Conservation (phyloP, 2,888 invertebrate species). For the Sussaba pulchella region DNA sequence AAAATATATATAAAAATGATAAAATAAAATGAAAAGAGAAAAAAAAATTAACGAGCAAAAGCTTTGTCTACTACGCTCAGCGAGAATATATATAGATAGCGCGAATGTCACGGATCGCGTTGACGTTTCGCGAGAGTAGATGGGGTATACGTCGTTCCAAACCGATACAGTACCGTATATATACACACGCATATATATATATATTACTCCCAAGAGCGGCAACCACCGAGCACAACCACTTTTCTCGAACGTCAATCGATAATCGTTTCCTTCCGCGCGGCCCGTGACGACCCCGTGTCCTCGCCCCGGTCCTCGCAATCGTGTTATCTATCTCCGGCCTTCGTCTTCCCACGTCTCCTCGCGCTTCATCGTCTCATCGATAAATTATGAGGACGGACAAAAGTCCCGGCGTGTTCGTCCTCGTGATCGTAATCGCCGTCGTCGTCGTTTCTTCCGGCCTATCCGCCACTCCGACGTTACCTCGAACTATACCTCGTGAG, state of each 20-base stretch:
- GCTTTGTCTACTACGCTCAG: not conserved
- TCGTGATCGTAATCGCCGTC: constrained; percentile 49
- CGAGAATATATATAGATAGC: not conserved
- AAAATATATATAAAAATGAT: too few relatives aligned
- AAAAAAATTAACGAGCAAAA: constrained; percentile 12
- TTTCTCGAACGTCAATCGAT: constrained; percentile 66
- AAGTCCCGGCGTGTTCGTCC: constrained; percentile 35
- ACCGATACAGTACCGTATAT: not conserved
- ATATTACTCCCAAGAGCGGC: not conserved
- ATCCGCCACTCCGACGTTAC: too few relatives aligned
- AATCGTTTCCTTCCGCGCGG: constrained; percentile 61
- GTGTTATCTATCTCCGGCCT: constrained; percentile 8
- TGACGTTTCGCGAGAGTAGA: not conserved
- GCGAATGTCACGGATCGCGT: not conserved
- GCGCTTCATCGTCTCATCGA: constrained; percentile 48
- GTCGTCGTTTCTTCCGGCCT: constrained; percentile 27
- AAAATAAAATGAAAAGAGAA: not conserved
- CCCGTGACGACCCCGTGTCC: constrained; percentile 36
- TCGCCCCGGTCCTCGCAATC: constrained; percentile 3
- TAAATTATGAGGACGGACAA: constrained; percentile 64
- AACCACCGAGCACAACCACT: constrained; percentile 40
- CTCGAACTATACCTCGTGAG: too few relatives aligned
- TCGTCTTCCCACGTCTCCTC: constrained; percentile 22
- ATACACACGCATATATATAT: not conserved
- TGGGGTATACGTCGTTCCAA: constrained; percentile 12